Conservation (phyloP, 2,797 vertebrate genomes). For the Xenopus petersii region DNA sequence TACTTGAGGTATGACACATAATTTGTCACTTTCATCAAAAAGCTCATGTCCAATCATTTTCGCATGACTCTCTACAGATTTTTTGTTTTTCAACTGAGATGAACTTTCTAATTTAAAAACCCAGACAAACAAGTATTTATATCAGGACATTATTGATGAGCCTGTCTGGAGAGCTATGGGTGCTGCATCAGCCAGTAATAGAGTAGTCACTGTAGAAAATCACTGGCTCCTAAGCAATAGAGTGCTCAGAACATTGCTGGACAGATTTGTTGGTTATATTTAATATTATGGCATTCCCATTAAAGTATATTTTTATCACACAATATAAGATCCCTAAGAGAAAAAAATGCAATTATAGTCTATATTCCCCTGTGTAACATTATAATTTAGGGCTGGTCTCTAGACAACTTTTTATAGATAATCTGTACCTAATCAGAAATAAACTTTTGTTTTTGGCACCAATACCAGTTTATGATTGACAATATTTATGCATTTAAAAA, state of each 20-base stretch:
- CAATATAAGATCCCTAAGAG: constrained; percentile 52
- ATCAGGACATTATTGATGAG: constrained; percentile 52
- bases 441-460: too few relatives aligned
- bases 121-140: constrained; percentile 55
- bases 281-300: constrained; percentile 37
- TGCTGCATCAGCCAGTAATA: constrained; percentile 18
- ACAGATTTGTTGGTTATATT: constrained; percentile 50
- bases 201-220: constrained; percentile 30
- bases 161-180: constrained; percentile 23
- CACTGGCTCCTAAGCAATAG: constrained; percentile 24
- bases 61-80: constrained; percentile 40
- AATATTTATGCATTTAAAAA: too few relatives aligned
- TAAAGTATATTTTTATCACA: constrained; percentile 30
- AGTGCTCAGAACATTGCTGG: constrained; percentile 42
- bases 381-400: too few relatives aligned
- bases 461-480: too few relatives aligned
- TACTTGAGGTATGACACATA: constrained; percentile 48
- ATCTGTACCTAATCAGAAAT: too few relatives aligned
- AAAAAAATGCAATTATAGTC: constrained; percentile 8
- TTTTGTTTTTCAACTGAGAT: constrained; percentile 47
- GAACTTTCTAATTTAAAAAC: constrained; percentile 55
- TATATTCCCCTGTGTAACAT: too few relatives aligned
- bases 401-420: background rate
- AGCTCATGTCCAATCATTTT: constrained; percentile 53
- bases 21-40: constrained; percentile 55